A percentile compares a stretch with the other conserved stretches of the same genome.
Conservation (phyloP, 2,113 vertebrate species). For the Tauraco erythrolophus region DNA sequence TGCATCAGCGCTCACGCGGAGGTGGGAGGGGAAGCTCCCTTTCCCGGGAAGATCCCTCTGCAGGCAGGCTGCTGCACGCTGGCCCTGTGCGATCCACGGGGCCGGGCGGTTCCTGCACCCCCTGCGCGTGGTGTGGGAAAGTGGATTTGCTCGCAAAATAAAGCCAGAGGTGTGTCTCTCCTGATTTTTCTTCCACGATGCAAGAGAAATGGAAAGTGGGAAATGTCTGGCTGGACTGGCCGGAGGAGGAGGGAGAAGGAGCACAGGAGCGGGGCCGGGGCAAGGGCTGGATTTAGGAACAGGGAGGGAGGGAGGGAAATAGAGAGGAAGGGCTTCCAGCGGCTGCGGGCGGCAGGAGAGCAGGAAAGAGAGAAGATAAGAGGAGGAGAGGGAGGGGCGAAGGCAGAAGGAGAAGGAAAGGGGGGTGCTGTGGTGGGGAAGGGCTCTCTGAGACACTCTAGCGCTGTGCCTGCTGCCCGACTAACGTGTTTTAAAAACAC, state of each 20-base stretch:
- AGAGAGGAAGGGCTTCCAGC: neutral
- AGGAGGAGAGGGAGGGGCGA: neutral
- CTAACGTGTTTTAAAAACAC: constrained; percentile 64
- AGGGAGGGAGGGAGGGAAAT: neutral
- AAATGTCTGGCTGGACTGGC: neutral
- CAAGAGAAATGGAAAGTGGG: neutral
- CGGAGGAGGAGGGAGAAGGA: neutral
- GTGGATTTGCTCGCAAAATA: neutral
- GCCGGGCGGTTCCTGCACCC: accelerated
- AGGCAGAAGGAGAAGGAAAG: neutral
- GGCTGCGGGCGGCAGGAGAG: neutral
- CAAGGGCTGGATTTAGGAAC: neutral
- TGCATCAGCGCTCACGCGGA: accelerated
- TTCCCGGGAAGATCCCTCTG: neutral
- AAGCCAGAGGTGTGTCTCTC: neutral
- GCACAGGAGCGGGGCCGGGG: neutral
- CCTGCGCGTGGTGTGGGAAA: neutral
- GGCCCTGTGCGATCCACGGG: neutral
- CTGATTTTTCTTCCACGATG: neutral
- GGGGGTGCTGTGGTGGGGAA: neutral
- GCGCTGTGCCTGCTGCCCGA: neutral
- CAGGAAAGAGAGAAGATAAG: neutral
- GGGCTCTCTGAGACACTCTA: neutral
- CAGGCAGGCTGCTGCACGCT: accelerated
- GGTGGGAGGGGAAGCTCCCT: neutral